phyloP scores from a whole-genome alignment of 2,113 vertebrate genomes.

The Laticauda laticaudata region DNA sequence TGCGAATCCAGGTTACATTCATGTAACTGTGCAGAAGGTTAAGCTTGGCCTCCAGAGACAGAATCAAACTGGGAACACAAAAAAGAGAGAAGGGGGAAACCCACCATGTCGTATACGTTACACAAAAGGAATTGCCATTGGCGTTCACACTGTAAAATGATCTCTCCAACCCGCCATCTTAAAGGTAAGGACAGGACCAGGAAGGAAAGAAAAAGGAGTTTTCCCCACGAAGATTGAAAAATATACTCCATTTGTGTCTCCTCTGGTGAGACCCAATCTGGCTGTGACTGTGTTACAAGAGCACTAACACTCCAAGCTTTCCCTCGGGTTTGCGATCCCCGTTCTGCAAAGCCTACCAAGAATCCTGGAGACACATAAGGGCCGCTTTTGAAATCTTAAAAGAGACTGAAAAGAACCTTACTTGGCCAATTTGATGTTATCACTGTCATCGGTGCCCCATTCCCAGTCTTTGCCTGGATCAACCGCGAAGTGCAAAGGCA shows the following conservation, averaged over 20 bases:
- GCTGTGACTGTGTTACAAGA: neutral
- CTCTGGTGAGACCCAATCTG: neutral
- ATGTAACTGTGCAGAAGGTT: constrained; percentile 98
- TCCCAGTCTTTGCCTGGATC: constrained; percentile 97
- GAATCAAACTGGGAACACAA: constrained; percentile 83
- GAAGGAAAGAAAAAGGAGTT: neutral
- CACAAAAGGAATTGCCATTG: constrained; percentile 22
- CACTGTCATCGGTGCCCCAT: constrained; percentile 94
- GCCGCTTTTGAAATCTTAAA: neutral
- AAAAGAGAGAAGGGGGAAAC: constrained; percentile 24
- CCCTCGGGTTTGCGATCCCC: neutral
- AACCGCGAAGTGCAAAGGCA: constrained; percentile 95
- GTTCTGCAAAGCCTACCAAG: neutral
- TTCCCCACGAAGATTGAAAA: neutral
- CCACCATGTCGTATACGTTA: neutral
- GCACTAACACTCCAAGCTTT: too few species aligned
- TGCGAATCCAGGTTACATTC: constrained; percentile 99
- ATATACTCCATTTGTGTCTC: neutral
- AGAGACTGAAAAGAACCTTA: constrained; percentile 67
- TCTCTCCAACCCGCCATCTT: neutral
- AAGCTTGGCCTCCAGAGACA: constrained; percentile 97
- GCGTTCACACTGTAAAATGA: neutral
- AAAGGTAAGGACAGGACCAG: neutral
- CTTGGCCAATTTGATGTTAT: constrained; percentile 92
- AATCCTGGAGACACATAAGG: too few species aligned